Conservation (phyloP, 2,888 invertebrate genomes). For the Clunio marinus region DNA sequence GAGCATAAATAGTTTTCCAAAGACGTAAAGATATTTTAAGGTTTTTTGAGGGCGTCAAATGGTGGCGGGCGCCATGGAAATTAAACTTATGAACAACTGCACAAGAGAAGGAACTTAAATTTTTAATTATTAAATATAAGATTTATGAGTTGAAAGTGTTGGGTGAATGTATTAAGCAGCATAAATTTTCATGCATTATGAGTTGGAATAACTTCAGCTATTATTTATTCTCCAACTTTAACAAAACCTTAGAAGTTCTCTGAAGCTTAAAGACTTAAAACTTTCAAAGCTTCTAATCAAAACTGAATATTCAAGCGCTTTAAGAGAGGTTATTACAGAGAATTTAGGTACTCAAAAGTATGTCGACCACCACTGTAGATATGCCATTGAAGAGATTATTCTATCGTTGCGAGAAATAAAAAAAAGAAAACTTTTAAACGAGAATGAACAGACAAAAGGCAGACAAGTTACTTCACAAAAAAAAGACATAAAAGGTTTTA, state of each 20-base stretch:
- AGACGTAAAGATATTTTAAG: not conserved
- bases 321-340: too few species aligned
- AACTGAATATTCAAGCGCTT: too few species aligned
- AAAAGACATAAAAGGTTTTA: not conserved
- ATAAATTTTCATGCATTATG: too few species aligned
- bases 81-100: not conserved
- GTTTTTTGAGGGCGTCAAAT: not conserved
- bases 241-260: not conserved
- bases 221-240: not conserved
- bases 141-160: not conserved
- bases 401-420: too few species aligned
- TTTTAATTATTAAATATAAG: not conserved
- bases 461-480: too few species aligned
- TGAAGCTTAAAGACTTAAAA: not conserved
- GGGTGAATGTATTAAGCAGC: too few species aligned
- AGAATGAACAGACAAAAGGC: too few species aligned
- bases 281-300: too few species aligned
- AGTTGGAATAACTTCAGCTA: not conserved
- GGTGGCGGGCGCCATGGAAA: not conserved
- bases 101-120: not conserved
- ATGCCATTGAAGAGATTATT: too few species aligned
- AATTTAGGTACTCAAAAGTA: too few species aligned
- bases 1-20: slow-evolving; percentile 11
- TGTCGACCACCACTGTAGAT: too few species aligned
- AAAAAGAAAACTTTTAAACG: too few species aligned